phyloP scores from a whole-genome alignment of 2,113 vertebrate genomes.

The Phaethornis superciliosus region DNA sequence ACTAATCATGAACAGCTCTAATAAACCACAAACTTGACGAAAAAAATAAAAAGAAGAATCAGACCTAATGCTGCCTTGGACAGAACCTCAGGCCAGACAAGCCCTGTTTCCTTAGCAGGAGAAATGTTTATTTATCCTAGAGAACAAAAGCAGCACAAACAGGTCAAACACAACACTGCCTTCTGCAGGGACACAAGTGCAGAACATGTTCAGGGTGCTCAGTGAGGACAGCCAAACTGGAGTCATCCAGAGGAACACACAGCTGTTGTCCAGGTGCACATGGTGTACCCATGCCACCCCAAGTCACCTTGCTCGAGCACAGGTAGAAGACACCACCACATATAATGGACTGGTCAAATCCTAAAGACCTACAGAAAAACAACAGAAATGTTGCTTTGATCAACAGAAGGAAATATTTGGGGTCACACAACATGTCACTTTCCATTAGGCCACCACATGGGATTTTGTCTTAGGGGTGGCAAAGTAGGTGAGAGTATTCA shows the following conservation, averaged over 20 bases:
- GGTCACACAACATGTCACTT: not conserved
- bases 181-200: not conserved
- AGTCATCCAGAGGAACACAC: not conserved
- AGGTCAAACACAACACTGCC: not conserved
- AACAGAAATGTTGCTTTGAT: not conserved
- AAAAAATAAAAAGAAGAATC: not conserved
- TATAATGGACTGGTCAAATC: not conserved
- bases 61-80: not conserved
- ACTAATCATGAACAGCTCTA: not conserved
- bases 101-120: not conserved
- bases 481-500: not conserved
- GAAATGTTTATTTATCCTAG: not conserved
- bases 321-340: not conserved
- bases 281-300: not conserved
- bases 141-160: not conserved
- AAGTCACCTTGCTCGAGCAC: not conserved
- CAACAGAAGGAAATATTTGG: not conserved
- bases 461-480: not conserved
- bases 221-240: not conserved
- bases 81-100: not conserved
- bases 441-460: not conserved
- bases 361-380: not conserved
- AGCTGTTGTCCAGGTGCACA: accelerated
- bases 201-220: not conserved
- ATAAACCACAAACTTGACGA: not conserved